Base-by-base conservation (phyloP, 30 jellyfish, hydroid and myxozoan genomes). In the Aurelia coerulea region DNA sequence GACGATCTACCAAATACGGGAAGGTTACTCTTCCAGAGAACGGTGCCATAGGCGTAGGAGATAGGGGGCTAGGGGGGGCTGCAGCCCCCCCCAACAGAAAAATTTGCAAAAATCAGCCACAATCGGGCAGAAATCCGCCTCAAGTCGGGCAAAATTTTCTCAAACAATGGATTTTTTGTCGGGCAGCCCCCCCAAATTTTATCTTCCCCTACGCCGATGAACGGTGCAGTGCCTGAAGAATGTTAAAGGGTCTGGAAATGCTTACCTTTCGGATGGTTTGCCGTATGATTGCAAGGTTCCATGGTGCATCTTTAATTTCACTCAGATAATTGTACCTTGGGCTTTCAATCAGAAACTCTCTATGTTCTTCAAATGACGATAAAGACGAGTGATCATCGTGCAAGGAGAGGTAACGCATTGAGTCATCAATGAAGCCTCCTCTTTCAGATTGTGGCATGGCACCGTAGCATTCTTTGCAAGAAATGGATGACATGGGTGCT, bases 321-420 rank as follows among this genome's bases (percentile, higher is more conserved):
- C 53, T 19, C 58, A 83, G 52, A 73, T 83, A 83, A 34, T 56
- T 83, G 46, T 67, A 83, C 37, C 92, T 70, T n/a, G 92, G 86
- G 31, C 84, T 83, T 37, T 83, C 92, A 11, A 83, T 83, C 83
- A 83, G 18, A 75, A 71, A 83, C 53, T 83, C 92, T 52, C 78
- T 70, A 65, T 78, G 41, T 16, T 72, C 92, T 70, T 83, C 92
- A 54, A 50, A 46, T n/a, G 92, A 83, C 16, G 46, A 19, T 31
- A 52, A 35, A 11, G 86, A 83, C 18, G 75, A 39, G 29, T 62
- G 2, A 52, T 83, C 92, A 70, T 83, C 86, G 17, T 83, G 92
- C 62, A 83, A 63, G 23, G 92, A 83, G 17, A 83, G 46, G 39
- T 83, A 83, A 5, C 85, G 92, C 46, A 83, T 51, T 4, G 86